Evolutionary conservation across 1,140 invertebrate species (phyloP), one percentile per base, ranked within the genome.

Genomic region (Oncopeltus fasciatus): DNA sequence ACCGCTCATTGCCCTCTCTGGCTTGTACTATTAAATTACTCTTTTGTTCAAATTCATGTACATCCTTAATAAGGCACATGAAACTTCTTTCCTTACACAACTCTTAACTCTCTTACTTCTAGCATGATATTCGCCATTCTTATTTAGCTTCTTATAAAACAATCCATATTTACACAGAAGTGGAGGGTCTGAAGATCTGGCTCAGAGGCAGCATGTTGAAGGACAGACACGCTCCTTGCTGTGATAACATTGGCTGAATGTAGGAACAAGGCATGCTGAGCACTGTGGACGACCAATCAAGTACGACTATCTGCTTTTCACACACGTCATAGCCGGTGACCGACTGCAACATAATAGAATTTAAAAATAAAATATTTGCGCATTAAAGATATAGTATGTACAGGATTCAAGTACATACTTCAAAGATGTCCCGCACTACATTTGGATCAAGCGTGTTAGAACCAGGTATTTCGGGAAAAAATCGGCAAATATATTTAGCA

Each of bases 131-230:
- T n/a, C n/a, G n/a, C n/a, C n/a, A n/a, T n/a, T n/a, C n/a, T n/a
- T n/a, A n/a, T n/a, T n/a, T n/a, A n/a, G n/a, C n/a, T n/a, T n/a
- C n/a, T n/a, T n/a, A n/a, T n/a, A n/a, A n/a, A n/a, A n/a, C n/a
- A n/a, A n/a, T n/a, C n/a, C n/a, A n/a, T n/a, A n/a, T 56, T 61
- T 57, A 51, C 46, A 21, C 8, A 57, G 29, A 26, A 5, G 49
- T 43, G 51, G 60, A 26, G 33, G 51, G 28, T 14, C 61, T 59
- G 24, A 63, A 58, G 4, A 65, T 24, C 18, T 20, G 26, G n/a
- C 60, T 21, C 11, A 65, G 62, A 26, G 68, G 66, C 14, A 69
- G 16, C 65, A 68, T 63, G 38, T 69, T 69, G 29, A 67, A 60
- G 18, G 60, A 64, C 47, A 65, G 66, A 57, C 68, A 69, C 21